Evolutionary conservation across 2,797 vertebrate genomes (phyloP).

Genomic region (Lepilemur septentrionalis): DNA sequence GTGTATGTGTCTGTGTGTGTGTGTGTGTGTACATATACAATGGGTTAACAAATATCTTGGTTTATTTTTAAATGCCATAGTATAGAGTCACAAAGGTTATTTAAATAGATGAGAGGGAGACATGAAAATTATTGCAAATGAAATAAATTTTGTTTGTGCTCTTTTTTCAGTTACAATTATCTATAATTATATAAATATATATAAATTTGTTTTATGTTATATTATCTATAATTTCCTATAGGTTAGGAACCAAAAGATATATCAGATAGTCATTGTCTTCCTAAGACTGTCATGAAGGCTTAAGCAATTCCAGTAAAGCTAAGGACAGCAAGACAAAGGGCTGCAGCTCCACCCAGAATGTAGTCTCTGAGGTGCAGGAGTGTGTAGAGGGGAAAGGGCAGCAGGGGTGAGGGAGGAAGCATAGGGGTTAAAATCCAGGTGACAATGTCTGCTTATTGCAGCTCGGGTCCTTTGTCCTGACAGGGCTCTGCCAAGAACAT

Average conservation of each 20-base stretch:
- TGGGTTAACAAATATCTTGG: neutral
- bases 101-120: constrained; percentile 66
- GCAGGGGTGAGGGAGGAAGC: neutral
- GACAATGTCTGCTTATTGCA: neutral
- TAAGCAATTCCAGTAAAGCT: neutral
- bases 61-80: constrained; percentile 75
- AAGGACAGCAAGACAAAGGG: constrained; percentile 46
- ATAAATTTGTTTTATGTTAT: neutral
- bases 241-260: constrained; percentile 46
- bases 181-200: neutral
- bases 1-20: accelerated
- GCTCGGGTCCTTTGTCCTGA: neutral
- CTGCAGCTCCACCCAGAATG: neutral
- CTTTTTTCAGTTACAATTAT: constrained; percentile 71
- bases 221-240: constrained; percentile 26
- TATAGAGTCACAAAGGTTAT: constrained; percentile 79
- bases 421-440: neutral
- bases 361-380: neutral
- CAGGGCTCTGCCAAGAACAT: neutral
- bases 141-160: constrained; percentile 76
- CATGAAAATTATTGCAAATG: constrained; percentile 76
- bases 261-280: constrained; percentile 63
- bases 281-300: constrained; percentile 47
- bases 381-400: accelerated
- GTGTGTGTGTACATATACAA: neutral